Conservation (phyloP, 2,888 invertebrate genomes). For the Isoperla grammatica region DNA sequence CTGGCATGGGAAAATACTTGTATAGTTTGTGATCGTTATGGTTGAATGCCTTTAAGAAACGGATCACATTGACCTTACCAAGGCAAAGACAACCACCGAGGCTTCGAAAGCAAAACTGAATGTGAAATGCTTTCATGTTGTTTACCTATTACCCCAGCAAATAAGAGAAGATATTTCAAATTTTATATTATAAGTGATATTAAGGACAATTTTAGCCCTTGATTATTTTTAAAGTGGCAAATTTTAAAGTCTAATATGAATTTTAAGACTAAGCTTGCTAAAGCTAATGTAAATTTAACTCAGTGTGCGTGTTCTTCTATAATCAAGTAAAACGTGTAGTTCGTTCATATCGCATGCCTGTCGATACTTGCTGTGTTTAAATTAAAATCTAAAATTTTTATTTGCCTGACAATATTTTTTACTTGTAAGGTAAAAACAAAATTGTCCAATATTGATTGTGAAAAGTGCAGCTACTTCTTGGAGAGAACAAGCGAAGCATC, state of each 20-base stretch:
- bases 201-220: background rate
- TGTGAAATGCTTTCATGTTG: constrained; percentile 6
- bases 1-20: background rate
- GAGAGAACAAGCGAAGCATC: too few relatives aligned
- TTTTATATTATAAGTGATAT: constrained; percentile 1
- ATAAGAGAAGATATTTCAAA: background rate
- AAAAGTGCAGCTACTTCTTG: too few relatives aligned
- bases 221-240: constrained; percentile 10
- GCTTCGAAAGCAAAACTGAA: background rate
- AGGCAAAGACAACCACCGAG: background rate
- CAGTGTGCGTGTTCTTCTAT: background rate
- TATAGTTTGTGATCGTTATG: background rate
- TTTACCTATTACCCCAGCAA: background rate
- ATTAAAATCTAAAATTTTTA: background rate
- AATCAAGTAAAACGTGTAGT: background rate
- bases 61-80: background rate
- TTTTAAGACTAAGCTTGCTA: background rate
- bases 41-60: background rate
- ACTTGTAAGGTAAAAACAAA: background rate
- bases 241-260: constrained; percentile 1
- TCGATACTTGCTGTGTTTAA: background rate
- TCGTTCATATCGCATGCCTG: background rate
- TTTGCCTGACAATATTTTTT: background rate
- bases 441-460: too few relatives aligned
- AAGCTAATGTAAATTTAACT: constrained; percentile 1